Evolutionary conservation across 2,113 vertebrate species (phyloP), one percentile per base, ranked within the genome.

Genomic region (Electrona antarctica): DNA sequence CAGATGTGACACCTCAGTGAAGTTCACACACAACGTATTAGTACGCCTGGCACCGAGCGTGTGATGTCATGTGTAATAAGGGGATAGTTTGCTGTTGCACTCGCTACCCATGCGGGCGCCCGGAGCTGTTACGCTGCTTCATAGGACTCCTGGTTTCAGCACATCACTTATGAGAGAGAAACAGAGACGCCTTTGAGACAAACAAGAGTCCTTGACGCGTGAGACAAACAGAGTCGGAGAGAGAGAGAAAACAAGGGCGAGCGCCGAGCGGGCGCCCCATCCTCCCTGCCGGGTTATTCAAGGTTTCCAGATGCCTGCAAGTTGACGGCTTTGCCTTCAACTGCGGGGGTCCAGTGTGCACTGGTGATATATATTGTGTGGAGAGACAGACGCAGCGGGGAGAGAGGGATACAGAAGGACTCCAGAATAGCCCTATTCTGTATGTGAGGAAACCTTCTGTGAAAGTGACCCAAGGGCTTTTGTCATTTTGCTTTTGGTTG

Each of bases 151-250:
- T 54, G 71, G 61, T 29, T 57, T 70, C 74, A 77, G 74, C 29
- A 74, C 64, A 60, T 9, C 71, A 80, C 2, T 41, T 41, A 41
- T 41, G 33, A 41, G 33, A 6, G 71, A 74, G 71, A 75, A 75
- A 82, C 68, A 80, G 75, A 79, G 71, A 48, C 7, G 11, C 68
- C 74, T 78, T 69, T 69, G 71, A 77, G 82, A 80, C 46, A 82
- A 82, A 85, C 74, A 72, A 14, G 63, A 79, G 64, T 69, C 51
- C 28, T 8, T 29, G 73, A 74, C 64, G 2, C 21, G 21, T 69
- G 71, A 79, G 60, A 74, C 63, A 75, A 80, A 70, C 52, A 60
- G 59, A 41, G 5, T 41, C 3, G n/a, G n/a, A 41, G 33, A 12
- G 64, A 49, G 49, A 50, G 21, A 47, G 57, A 69, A 41, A 75